A percentile compares a stretch with the other conserved stretches of the same genome.
Evolutionary conservation across 1,140 invertebrate genomes (phyloP).

Genomic region (Coelopa frigida): DNA sequence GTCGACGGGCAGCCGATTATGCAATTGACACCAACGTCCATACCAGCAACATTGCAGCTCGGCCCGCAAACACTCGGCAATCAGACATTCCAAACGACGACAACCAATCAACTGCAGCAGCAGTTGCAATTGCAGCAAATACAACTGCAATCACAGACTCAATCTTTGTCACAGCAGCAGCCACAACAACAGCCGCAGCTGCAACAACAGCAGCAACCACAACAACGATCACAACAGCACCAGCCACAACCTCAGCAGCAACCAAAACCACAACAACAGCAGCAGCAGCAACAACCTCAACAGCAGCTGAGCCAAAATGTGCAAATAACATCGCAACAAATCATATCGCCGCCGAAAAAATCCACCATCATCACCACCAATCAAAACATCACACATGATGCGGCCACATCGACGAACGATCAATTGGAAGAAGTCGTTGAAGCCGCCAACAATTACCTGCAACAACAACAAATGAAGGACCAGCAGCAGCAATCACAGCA

Average conservation of each 20-base stretch:
- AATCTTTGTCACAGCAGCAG: slow-evolving; percentile 14
- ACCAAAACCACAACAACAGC: not conserved
- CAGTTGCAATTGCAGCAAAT: not conserved
- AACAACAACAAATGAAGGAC: not conserved
- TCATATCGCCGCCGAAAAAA: not conserved
- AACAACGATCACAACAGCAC: slow-evolving; percentile 1
- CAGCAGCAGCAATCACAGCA: not conserved
- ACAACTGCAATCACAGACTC: slow-evolving; percentile 4
- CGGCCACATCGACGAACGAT: slow-evolving; percentile 13
- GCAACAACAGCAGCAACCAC: not conserved
- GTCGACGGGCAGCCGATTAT: slow-evolving; percentile 38
- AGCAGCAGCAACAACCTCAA: not conserved
- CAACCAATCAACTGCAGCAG: not conserved
- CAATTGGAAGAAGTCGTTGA: too few species aligned
- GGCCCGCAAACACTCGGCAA: slow-evolving; percentile 25
- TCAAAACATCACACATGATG: not conserved
- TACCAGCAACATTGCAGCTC: slow-evolving; percentile 36
- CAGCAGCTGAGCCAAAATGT: too few species aligned
- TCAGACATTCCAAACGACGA: slow-evolving; percentile 15
- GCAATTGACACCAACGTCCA: slow-evolving; percentile 36
- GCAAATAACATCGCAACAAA: slow-evolving; percentile 10
- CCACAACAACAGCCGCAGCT: slow-evolving; percentile 1
- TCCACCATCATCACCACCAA: not conserved
- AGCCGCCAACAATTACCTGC: too few species aligned
- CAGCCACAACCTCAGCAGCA: not conserved